A percentile compares a stretch with the other conserved stretches of the same genome.
Conservation (phyloP, 2,888 invertebrate genomes). For the Prenolepis imparis region DNA sequence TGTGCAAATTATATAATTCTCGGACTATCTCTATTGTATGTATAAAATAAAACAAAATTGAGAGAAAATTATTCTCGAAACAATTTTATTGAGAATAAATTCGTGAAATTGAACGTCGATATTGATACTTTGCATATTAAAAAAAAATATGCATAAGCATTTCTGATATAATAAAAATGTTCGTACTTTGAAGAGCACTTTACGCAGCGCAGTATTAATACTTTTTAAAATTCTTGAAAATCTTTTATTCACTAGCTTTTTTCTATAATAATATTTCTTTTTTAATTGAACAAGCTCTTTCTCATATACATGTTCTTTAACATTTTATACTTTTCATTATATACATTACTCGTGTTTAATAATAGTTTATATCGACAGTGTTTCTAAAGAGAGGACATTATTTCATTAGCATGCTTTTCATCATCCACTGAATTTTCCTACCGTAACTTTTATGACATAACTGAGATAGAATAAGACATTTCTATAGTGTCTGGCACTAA, state of each 20-base stretch:
- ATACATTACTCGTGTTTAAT: not conserved
- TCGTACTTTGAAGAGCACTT: not conserved
- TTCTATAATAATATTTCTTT: not conserved
- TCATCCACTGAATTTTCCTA: not conserved
- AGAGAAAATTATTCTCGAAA: conserved; percentile 45
- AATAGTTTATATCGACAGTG: not conserved
- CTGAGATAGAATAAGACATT: not conserved
- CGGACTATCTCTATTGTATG: not conserved
- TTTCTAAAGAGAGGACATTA: not conserved
- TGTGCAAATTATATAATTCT: conserved; percentile 57
- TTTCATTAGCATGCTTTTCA: not conserved
- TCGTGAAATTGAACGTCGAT: conserved; percentile 18
- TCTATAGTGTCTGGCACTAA: not conserved
- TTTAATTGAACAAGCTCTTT: not conserved
- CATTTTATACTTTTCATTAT: not conserved
- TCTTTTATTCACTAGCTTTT: not conserved
- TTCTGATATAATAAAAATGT: not conserved
- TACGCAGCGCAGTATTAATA: not conserved
- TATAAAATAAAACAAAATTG: conserved; percentile 33
- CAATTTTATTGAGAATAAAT: conserved; percentile 31
- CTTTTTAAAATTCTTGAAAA: not conserved
- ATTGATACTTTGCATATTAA: not conserved
- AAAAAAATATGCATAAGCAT: not conserved
- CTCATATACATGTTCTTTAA: not conserved
- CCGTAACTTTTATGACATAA: not conserved